These are phyloP conservation scores for Brachyhypopomus occidentalis DNA, from an alignment of 2,113 vertebrate genomes.

Conservation along the genomic window DNA sequence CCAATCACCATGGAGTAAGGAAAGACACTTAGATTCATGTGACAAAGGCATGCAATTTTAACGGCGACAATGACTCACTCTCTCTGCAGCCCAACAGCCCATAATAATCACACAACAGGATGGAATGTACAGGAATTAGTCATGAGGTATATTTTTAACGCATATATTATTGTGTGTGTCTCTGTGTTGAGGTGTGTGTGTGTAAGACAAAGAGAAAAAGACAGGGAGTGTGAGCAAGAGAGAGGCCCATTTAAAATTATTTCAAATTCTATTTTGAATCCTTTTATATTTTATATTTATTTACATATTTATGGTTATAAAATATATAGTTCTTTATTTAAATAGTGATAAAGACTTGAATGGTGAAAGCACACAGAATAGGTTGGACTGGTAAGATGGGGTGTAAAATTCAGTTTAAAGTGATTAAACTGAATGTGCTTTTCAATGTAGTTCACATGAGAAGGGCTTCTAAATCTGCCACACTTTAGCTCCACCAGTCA, in stretches of 20 bases:
- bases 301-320: too few species aligned
- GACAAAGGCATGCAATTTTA: slow-evolving; percentile 40
- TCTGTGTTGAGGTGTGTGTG: slow-evolving; percentile 10
- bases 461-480: too few species aligned
- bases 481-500: neutral
- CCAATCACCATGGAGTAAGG: slow-evolving; percentile 22
- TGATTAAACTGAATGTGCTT: neutral
- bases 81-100: neutral
- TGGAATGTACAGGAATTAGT: slow-evolving; percentile 44
- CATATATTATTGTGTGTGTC: slow-evolving; percentile 10
- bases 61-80: slow-evolving; percentile 36
- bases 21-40: neutral
- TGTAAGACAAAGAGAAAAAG: too few species aligned
- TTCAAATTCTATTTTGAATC: too few species aligned
- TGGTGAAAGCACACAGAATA: too few species aligned
- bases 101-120: slow-evolving; percentile 39
- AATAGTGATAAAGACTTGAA: neutral
- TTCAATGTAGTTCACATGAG: too few species aligned
- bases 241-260: too few species aligned
- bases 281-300: too few species aligned
- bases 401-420: too few species aligned
- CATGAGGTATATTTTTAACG: slow-evolving; percentile 32
- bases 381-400: too few species aligned
- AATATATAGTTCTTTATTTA: neutral
- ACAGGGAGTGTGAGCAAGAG: too few species aligned